Conservation (phyloP, 2,888 invertebrate species). For the Glyphotaelius pellucidus region DNA sequence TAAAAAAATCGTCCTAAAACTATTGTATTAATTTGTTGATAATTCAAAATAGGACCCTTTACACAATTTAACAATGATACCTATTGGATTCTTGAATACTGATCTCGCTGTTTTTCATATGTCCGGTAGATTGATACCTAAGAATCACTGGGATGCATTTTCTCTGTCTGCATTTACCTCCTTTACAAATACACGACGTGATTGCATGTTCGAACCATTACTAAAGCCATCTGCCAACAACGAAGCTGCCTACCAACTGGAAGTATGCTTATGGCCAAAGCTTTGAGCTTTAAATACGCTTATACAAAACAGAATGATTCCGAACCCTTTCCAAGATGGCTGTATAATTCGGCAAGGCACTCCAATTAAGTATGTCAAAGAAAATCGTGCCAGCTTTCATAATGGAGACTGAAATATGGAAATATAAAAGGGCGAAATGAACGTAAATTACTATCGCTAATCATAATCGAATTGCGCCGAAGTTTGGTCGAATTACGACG, state of each 20-base stretch:
- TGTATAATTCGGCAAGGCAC: constrained; percentile 18
- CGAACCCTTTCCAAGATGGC: constrained; percentile 16
- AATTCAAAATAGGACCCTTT: too few species aligned
- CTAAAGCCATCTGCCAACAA: neutral
- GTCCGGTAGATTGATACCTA: neutral
- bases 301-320: neutral
- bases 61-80: too few species aligned
- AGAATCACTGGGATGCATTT: neutral
- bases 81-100: neutral
- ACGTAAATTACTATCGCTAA: constrained; percentile 47
- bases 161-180: neutral
- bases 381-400: constrained; percentile 21
- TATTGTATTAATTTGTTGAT: too few species aligned
- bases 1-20: too few species aligned
- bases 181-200: neutral
- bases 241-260: neutral
- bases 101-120: neutral
- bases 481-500: constrained; percentile 39
- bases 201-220: neutral
- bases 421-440: constrained; percentile 40
- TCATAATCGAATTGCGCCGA: constrained; percentile 51
- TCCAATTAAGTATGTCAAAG: constrained; percentile 47
- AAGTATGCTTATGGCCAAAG: neutral
- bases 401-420: constrained; percentile 48
- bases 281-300: neutral